A percentile compares a stretch with the other conserved stretches of the same genome.
Evolutionary conservation across 2,797 vertebrate genomes (phyloP).

Genomic region (Sebastes steindachneri): DNA sequence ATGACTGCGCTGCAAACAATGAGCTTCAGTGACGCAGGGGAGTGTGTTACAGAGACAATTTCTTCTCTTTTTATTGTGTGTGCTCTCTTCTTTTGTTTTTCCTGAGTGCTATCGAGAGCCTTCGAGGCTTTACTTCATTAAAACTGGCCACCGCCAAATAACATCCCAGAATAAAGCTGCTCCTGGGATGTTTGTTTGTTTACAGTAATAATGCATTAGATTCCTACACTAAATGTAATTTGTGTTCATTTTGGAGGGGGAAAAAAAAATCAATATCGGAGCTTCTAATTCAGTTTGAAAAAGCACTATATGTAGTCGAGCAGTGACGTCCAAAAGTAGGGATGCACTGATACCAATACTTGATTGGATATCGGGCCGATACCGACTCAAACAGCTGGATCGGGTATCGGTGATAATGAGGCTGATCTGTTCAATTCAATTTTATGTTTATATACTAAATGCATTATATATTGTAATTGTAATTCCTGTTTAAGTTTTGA

Average conservation of each 20-base stretch:
- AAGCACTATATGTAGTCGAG: not conserved
- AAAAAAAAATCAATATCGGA: constrained; percentile 4
- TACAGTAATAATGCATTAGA: constrained; percentile 39
- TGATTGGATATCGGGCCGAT: fast-evolving
- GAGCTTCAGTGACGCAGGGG: constrained; percentile 26
- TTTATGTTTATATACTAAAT: not conserved
- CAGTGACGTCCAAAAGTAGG: not conserved
- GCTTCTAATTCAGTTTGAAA: not conserved
- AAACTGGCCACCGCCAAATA: constrained; percentile 44
- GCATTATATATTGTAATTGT: not conserved
- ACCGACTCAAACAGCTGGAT: not conserved
- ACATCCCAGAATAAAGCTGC: constrained; percentile 19
- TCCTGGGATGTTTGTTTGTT: constrained; percentile 61
- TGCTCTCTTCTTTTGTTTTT: not conserved
- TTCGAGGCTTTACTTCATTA: constrained; percentile 42
- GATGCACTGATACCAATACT: not conserved
- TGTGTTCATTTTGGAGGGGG: constrained; percentile 32
- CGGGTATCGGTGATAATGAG: not conserved
- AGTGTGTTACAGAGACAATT: constrained; percentile 29
- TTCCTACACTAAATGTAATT: constrained; percentile 48
- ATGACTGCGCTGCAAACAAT: constrained; percentile 55
- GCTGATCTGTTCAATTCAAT: not conserved
- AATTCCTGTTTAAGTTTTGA: not conserved
- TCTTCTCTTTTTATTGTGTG: not conserved
- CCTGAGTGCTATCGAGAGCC: not conserved